Evolutionary conservation across 2,888 invertebrate species (phyloP), one percentile per base, ranked within the genome.

Genomic region (Scaptomyza reducta): DNA sequence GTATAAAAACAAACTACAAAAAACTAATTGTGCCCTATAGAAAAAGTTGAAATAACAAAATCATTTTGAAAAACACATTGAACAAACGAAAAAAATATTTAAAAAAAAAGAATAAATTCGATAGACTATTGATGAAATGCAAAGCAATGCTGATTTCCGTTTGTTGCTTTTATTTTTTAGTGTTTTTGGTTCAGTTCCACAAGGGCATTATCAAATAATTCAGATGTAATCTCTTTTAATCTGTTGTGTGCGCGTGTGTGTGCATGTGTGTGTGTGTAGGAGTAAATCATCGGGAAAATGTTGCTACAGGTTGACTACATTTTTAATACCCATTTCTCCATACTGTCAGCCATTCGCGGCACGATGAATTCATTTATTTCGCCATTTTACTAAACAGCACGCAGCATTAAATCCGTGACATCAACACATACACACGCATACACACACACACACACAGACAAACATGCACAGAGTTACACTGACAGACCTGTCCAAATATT

Each of bases 181-280:
- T 59, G 29, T 27, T 38, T 33, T 42, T 51, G 22, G 7, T 40
- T 7, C 42, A 35, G 35, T 41, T 60, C n/a, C 33, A 41, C 35
- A 42, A 38, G 49, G 59, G 63, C 63, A 83, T 86, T 86, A 84
- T 88, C 84, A 88, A 86, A 88, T 84, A 88, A 84, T 88, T 86
- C 87, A 75, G 60, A 61, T 74, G 84, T 84, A 84, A 84, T 83
- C 84, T 64, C 54, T 62, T 88, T 88, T 86, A 84, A 84, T 73
- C 87, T 66, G 65, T 22, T 42, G 25, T 18, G 35, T 44, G 38
- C 27, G 10, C 53, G 51, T 60, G 56, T 38, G 9, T 18, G 6
- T 27, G 27, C 5, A 6, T 2, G 27, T 18, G 35, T 54, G 18
- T 45, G 18, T 45, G 54, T 27, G 29, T 13, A 16, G 16, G 53